These are phyloP conservation scores for Acropternis orthonyx DNA, from an alignment of 2,797 vertebrate species.

Conservation along the genomic window DNA sequence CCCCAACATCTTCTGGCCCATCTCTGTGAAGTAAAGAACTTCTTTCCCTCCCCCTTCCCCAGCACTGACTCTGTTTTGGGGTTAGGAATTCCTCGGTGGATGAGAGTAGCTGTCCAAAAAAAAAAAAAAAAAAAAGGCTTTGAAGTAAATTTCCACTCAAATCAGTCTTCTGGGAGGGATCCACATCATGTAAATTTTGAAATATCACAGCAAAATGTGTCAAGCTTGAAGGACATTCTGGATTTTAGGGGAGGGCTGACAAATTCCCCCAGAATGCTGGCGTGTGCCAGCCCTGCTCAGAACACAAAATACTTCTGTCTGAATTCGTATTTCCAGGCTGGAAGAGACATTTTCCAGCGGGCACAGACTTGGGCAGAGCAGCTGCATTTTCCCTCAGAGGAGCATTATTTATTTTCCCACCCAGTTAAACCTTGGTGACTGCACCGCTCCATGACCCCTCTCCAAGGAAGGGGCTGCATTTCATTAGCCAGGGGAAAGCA, in stretches of 20 bases:
- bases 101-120: neutral
- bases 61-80: neutral
- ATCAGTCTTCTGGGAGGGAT: neutral
- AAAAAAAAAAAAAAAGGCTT: neutral
- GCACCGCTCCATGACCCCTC: neutral
- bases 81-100: neutral
- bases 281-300: neutral
- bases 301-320: neutral
- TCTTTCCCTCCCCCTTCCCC: neutral
- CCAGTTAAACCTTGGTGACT: fast-evolving
- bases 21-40: neutral
- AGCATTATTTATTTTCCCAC: neutral
- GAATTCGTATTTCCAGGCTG: neutral
- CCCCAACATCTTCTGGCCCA: neutral
- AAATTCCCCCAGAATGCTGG: neutral
- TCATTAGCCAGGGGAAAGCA: neutral
- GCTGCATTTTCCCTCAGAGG: neutral
- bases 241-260: neutral
- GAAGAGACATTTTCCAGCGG: neutral
- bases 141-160: neutral
- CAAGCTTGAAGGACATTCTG: neutral
- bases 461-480: neutral
- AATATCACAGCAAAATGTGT: neutral
- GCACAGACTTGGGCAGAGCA: neutral
- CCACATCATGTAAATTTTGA: neutral